These are phyloP conservation scores for Heterodera schachtii DNA, from an alignment of 1,140 invertebrate species.

Conservation along the genomic window DNA sequence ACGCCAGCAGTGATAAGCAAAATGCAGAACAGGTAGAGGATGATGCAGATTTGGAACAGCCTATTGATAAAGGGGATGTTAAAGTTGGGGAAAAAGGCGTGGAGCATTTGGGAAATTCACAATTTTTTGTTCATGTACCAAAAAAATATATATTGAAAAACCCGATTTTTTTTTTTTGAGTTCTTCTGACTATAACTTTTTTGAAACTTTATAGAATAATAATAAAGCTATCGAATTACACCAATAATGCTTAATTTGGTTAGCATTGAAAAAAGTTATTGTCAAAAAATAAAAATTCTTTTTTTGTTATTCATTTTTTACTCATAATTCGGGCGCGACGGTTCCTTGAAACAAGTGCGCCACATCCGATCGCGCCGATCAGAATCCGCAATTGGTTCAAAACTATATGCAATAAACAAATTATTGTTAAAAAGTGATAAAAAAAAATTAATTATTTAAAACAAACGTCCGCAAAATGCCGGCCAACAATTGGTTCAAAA, in stretches of 20 bases:
- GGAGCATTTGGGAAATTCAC: too few relatives aligned
- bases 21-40: slow-evolving; percentile 11
- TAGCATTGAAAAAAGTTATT: too few relatives aligned
- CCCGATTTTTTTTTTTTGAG: too few relatives aligned
- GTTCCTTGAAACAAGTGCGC: slow-evolving; percentile 46
- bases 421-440: not conserved
- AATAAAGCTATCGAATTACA: too few relatives aligned
- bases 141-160: too few relatives aligned
- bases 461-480: slow-evolving; percentile 32
- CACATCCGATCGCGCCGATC: slow-evolving; percentile 43
- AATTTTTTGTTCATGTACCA: too few relatives aligned
- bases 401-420: not conserved
- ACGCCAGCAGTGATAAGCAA: slow-evolving; percentile 19
- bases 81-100: not conserved
- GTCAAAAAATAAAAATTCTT: slow-evolving; percentile 6
- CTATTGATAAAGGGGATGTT: not conserved
- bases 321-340: slow-evolving; percentile 45
- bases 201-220: too few relatives aligned
- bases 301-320: not conserved
- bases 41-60: not conserved
- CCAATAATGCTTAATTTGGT: too few relatives aligned
- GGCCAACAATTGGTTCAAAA: slow-evolving; percentile 41
- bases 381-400: slow-evolving; percentile 29
- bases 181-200: too few relatives aligned
- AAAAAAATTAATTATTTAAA: not conserved